Conservation (phyloP, 2,888 invertebrate species). For the Leuctra nigra region DNA sequence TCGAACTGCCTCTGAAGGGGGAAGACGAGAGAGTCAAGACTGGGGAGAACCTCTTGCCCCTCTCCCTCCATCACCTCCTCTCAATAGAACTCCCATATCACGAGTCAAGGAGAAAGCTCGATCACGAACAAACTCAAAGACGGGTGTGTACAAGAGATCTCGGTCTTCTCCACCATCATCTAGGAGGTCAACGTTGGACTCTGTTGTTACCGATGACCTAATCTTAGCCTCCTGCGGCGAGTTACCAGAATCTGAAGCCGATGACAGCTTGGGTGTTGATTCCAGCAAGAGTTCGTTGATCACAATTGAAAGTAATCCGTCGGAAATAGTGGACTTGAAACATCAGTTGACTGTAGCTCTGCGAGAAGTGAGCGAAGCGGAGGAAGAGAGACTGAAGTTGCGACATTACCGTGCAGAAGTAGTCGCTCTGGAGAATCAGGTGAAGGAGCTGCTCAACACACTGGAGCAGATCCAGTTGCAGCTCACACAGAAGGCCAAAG, state of each 20-base stretch:
- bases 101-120: slow-evolving; percentile 57
- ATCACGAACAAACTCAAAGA: slow-evolving; percentile 32
- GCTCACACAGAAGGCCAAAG: slow-evolving; percentile 60
- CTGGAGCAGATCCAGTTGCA: slow-evolving; percentile 73
- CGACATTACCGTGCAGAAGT: slow-evolving; percentile 65
- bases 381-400: slow-evolving; percentile 65
- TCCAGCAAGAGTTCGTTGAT: slow-evolving; percentile 35
- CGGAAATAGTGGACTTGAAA: slow-evolving; percentile 63
- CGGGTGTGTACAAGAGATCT: slow-evolving; percentile 49
- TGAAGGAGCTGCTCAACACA: slow-evolving; percentile 69
- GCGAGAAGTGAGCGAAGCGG: slow-evolving; percentile 56
- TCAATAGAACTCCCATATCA: slow-evolving; percentile 52
- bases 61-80: slow-evolving; percentile 59
- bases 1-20: slow-evolving; percentile 76
- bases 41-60: slow-evolving; percentile 57
- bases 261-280: slow-evolving; percentile 29
- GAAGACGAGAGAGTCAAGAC: slow-evolving; percentile 70
- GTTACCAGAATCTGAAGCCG: slow-evolving; percentile 34
- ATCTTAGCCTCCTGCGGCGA: slow-evolving; percentile 39
- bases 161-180: slow-evolving; percentile 54
- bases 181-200: slow-evolving; percentile 39
- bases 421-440: slow-evolving; percentile 61
- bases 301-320: slow-evolving; percentile 52
- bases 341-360: slow-evolving; percentile 58
- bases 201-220: slow-evolving; percentile 52